Conservation (phyloP, 2,113 vertebrate genomes). For the Halcyon malimbica region DNA sequence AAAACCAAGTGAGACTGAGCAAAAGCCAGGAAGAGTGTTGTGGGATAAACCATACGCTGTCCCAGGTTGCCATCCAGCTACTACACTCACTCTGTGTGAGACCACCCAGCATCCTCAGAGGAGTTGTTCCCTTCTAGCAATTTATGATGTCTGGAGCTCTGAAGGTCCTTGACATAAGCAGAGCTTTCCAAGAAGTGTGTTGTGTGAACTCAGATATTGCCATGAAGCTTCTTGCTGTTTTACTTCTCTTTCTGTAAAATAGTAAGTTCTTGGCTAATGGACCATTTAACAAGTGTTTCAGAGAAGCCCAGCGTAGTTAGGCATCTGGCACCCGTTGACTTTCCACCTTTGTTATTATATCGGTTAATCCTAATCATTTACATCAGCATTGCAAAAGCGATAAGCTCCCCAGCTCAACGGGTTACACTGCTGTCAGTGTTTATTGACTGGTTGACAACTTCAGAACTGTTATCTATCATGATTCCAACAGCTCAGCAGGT, state of each 20-base stretch:
- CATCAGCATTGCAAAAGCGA: not conserved
- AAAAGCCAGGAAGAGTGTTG: not conserved
- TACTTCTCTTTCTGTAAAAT: not conserved
- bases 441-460: slow-evolving; percentile 42
- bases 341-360: not conserved
- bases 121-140: not conserved
- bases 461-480: slow-evolving; percentile 40
- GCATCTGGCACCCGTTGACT: not conserved
- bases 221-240: not conserved
- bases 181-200: not conserved
- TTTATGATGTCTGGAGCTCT: not conserved
- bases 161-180: not conserved
- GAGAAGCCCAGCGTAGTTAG: not conserved
- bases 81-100: not conserved
- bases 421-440: not conserved
- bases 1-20: not conserved
- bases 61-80: not conserved
- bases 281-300: not conserved
- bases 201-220: not conserved
- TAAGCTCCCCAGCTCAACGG: not conserved
- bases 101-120: not conserved
- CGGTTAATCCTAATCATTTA: slow-evolving; percentile 5
- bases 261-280: not conserved
- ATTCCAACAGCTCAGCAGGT: slow-evolving; percentile 43
- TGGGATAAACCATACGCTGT: not conserved